Percentiles rank a stretch among this genome's conserved stretches.
Conservation (phyloP, 2,113 vertebrate species). For the Cyanoramphus novaezelandiae region DNA sequence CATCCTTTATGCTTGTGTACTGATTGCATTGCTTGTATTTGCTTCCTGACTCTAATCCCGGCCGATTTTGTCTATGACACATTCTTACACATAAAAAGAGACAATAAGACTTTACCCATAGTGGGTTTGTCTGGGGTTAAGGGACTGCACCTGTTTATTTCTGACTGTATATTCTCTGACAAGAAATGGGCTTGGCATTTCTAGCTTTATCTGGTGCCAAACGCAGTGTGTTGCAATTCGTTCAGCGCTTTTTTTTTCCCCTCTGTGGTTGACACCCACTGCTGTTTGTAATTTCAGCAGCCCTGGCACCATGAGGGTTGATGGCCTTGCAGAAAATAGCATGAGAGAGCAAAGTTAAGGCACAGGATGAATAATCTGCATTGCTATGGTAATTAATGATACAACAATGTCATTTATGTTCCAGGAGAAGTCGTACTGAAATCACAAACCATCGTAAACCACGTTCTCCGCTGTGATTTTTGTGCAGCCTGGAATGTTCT, state of each 20-base stretch:
- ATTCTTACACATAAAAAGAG: neutral
- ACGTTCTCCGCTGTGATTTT: neutral
- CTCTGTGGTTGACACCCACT: slow-evolving; percentile 23
- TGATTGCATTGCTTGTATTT: neutral
- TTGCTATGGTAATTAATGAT: neutral
- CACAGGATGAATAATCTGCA: neutral
- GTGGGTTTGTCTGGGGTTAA: neutral
- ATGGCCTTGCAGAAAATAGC: neutral
- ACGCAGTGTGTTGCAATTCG: neutral
- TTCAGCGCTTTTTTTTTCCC: neutral
- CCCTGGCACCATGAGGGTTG: neutral
- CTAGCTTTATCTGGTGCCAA: neutral
- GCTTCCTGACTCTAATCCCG: neutral
- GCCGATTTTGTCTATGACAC: neutral
- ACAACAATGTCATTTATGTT: neutral
- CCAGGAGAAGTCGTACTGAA: neutral
- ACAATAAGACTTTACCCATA: neutral
- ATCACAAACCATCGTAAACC: accelerated
- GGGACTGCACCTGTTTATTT: slow-evolving; percentile 24
- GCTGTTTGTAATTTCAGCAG: slow-evolving; percentile 14
- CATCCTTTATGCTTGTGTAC: neutral
- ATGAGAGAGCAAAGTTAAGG: neutral
- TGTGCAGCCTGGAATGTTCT: neutral
- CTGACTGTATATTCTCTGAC: neutral
- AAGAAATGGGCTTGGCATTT: slow-evolving; percentile 7